Evolutionary conservation across 2,797 vertebrate species (phyloP), one percentile per base, ranked within the genome.

Genomic region (Astyanax mexicanus): DNA sequence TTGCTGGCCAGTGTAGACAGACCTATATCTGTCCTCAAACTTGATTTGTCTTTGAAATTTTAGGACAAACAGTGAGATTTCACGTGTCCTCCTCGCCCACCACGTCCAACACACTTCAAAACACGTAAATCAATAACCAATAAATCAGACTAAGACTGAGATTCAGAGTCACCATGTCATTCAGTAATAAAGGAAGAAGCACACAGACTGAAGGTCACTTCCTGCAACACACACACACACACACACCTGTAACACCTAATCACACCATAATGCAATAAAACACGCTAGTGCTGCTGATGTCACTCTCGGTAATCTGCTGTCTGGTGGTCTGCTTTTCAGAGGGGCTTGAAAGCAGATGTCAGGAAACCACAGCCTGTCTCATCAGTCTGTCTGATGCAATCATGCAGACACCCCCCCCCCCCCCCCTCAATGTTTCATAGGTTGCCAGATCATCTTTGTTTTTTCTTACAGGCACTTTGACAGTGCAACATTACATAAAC

Each of bases 171-270:
- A 21, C 27, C 9, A 0, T 15, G 29, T 25, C 23, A 11, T 38
- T 51, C 44, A n/a, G 47, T 40, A 52, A 64, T 42, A 64, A 64
- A 73, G 54, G 9, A 23, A 40, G 3, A 45, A 1, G 0, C 7
- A 29, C 3, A 49, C 10, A 10, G 19, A 52, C 15, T 25, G 27
- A 52, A 73, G 45, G 32, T 72, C 70, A 42, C 6, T 25, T 37
- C 4, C 52, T 4, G 3, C 12, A 13, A 55, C 21, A 27, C 1
- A 55, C 52, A 27, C 52, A 55, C 52, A 52, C 49, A 49, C 47
- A 21, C 17, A n/a, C 29, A 71, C 52, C 69, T 60, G 17, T 60
- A 27, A 64, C 32, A 38, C 35, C 60, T 61, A 21, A 72, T 37
- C 42, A 32, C 15, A 23, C 6, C 29, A 40, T 19, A 72, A 64